phyloP scores from a whole-genome alignment of 2,113 vertebrate genomes.

The Oryctolagus cuniculus region mOryCun1.1 NC_091442.1:96583501-96584000 shows the following conservation, averaged over 20 bases:
- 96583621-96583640: no score
- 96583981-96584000: neutral
- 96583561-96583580: no score
- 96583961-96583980: neutral
- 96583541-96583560: no score
- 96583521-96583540: no score
- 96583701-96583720: no score
- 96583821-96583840: neutral
- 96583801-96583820: neutral
- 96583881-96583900: slow-evolving; percentile 63
- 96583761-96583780: neutral
- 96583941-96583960: slow-evolving; percentile 50
- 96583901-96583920: slow-evolving; percentile 69
- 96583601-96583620: no score
- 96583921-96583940: slow-evolving; percentile 53
- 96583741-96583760: slow-evolving; percentile 26
- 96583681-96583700: no score
- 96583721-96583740: neutral
- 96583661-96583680: no score
- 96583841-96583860: slow-evolving; percentile 70
- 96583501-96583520: no score
- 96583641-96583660: no score
- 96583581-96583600: no score
- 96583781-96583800: neutral
- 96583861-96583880: slow-evolving; percentile 43